Evolutionary conservation across 2,888 invertebrate species (phyloP), one percentile per base, ranked within the genome.

Genomic region (Eubasilissa splendida): DNA sequence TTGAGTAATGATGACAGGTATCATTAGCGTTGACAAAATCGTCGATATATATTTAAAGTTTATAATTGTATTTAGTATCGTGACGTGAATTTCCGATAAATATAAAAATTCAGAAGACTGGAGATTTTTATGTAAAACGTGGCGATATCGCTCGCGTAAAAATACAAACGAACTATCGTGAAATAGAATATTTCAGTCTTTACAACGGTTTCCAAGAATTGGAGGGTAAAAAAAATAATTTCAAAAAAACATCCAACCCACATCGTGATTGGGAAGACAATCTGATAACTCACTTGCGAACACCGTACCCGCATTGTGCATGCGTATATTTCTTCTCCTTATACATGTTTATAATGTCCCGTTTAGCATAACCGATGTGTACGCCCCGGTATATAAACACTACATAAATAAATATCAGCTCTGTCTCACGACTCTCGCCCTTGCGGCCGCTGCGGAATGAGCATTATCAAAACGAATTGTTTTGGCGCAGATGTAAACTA

Each of bases 401-500:
- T 54, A 54, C 71, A 71, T 71, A 71, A 71, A 71, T 71, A 71
- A 71, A 53, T 54, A 71, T 71, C 71, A 54, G 22, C 50, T 14
- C 50, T 50, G 50, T 50, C 68, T 42, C 68, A 68, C 68, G 68
- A 68, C 68, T 68, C 50, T 68, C 68, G 50, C 68, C 68, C 68
- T 68, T 68, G 50, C 68, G 68, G 68, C 68, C 68, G 52, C 50
- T 10, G 50, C 68, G 52, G 63, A 68, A 56, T 71, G 71, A 22
- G 53, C 71, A 54, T 53, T 71, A 71, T 56, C 54, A 71, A 71
- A 54, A 54, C 71, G 71, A 71, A 71, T 71, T 71, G 71, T 71
- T 71, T 56, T 71, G 31, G 71, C 71, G 56, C 71, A 54, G 68
- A 68, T 68, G 68, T 68, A 68, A 68, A 68, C 42, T 12, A n/a